Evolutionary conservation across 1,140 invertebrate species (phyloP), one percentile per base, ranked within the genome.

Genomic region (Pararge aegeria): DNA sequence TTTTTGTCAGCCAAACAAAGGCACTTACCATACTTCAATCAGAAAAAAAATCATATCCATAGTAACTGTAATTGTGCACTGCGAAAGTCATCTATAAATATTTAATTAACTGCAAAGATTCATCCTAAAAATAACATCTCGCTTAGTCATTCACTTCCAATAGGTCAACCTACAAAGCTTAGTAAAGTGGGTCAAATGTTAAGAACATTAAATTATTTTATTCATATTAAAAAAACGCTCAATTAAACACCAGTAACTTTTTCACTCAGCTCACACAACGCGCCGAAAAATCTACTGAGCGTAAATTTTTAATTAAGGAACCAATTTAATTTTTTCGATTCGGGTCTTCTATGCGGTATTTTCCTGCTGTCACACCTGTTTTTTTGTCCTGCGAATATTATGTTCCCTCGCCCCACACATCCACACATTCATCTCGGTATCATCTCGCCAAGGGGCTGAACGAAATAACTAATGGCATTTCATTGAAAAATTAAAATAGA

Each of bases 111-210:
- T 80, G 87, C 87, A 84, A 87, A 85, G 78, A 77, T 84, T 74
- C 80, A 83, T 82, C 75, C 84, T 89, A 89, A 87, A 89, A 89
- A 87, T 89, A 89, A 87, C 84, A 83, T 81, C 72, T 70, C 73
- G 66, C 46, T 78, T 68, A 81, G 76, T 87, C 83, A 89, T 83
- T 85, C 80, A 78, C 62, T 71, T 74, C 75, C 75, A 64, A 86
- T 86, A 89, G 84, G 87, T 89, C 87, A 87, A 81, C 80, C 82
- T 76, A 87, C 80, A 87, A 78, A 67, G 69, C 66, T 75, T 68
- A 55, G 73, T 80, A 89, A 38, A 79, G 68, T 89, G 84, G 84
- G 87, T 89, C 87, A 89, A 80, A 87, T 78, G 73, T 77, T 83
- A 79, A 73, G 64, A 75, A 70, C 40, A 64, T 53, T 56, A 60